Percentiles rank a stretch among this genome's conserved stretches.
phyloP scores from a whole-genome alignment of 1,140 invertebrate species.

The Zaprionus capensis region DNA sequence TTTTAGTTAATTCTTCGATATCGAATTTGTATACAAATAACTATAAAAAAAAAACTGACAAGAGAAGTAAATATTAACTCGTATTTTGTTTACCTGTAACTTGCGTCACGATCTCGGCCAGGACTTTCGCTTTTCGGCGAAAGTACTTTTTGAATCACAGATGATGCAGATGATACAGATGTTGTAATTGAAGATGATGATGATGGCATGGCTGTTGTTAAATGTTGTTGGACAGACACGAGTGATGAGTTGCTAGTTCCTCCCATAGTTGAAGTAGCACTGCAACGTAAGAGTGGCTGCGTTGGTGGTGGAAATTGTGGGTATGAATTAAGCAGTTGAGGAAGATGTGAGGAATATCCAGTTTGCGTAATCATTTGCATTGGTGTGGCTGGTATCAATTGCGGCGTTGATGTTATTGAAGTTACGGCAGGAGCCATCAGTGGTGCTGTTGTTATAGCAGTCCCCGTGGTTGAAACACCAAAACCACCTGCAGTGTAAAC shows the following conservation, averaged over 20 bases:
- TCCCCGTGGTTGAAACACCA: constrained; percentile 27
- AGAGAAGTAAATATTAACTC: neutral
- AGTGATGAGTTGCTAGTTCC: constrained; percentile 32
- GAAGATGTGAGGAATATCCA: constrained; percentile 47
- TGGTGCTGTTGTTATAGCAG: constrained; percentile 46
- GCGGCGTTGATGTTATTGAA: constrained; percentile 36
- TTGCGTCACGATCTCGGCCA: constrained; percentile 91
- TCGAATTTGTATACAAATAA: no score
- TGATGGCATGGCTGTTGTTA: constrained; percentile 49
- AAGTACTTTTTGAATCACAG: constrained; percentile 85
- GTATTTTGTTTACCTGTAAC: constrained; percentile 88
- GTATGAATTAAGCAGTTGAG: constrained; percentile 64
- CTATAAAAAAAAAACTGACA: no score
- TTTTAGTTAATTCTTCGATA: no score
- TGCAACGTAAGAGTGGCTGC: constrained; percentile 51
- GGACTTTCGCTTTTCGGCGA: constrained; percentile 91
- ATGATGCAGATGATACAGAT: constrained; percentile 44
- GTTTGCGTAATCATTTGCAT: constrained; percentile 62
- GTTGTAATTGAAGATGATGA: constrained; percentile 43
- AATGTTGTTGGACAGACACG: constrained; percentile 62
- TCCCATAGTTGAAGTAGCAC: constrained; percentile 33
- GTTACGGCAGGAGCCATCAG: constrained; percentile 30
- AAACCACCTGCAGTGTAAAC: constrained; percentile 36
- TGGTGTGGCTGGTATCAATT: constrained; percentile 55
- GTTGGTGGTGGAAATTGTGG: constrained; percentile 46